Conservation (phyloP, 2,888 invertebrate species). For the Hymenopus coronatus region DNA sequence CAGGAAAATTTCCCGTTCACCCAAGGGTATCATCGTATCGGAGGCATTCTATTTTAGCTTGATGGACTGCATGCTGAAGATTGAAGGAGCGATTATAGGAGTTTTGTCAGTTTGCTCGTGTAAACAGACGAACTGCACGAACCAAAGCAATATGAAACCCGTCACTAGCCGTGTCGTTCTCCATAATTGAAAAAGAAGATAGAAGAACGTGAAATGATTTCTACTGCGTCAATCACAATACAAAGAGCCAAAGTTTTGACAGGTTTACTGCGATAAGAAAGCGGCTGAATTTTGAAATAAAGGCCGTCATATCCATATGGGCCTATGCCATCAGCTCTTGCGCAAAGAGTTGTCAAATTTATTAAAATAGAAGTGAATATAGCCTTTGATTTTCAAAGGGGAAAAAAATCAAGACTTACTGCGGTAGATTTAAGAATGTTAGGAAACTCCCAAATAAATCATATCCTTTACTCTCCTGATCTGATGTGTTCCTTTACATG, state of each 20-base stretch:
- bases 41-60: neutral
- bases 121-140: neutral
- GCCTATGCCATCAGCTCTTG: too few species aligned
- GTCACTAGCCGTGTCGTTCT: neutral
- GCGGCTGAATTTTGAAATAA: neutral
- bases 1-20: too few species aligned
- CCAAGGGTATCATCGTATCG: too few species aligned
- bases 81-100: neutral
- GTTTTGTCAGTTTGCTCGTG: neutral
- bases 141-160: neutral
- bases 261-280: neutral
- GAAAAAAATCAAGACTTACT: too few species aligned
- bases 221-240: neutral
- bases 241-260: neutral
- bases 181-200: neutral
- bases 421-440: too few species aligned
- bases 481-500: too few species aligned
- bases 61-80: neutral
- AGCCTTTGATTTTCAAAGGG: too few species aligned
- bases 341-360: too few species aligned
- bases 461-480: too few species aligned
- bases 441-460: too few species aligned
- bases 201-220: neutral
- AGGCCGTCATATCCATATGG: too few species aligned
- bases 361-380: too few species aligned